Base-by-base conservation (phyloP, 2,113 vertebrate species). In the Clarias macrocephalus region DNA sequence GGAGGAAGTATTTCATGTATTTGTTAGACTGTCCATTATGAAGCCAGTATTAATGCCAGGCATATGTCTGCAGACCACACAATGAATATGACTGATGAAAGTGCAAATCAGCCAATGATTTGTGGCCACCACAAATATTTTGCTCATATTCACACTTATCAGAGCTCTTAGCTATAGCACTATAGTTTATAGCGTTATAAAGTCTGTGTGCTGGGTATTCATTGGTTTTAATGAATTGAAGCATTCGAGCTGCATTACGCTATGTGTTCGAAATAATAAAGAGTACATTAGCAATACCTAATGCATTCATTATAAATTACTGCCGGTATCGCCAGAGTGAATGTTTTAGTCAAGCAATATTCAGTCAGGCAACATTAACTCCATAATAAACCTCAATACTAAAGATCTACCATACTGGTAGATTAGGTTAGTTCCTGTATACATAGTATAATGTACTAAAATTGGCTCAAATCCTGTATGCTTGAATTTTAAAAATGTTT, bases 21-120 rank as follows among this genome's bases (percentile, higher is more conserved):
- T 89, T 85, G 89, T 91, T 92, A 90, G 70, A 66, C 73, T 65
- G 70, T 83, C 88, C 89, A 88, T 91, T 90, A 89, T 87, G 19
- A 68, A 88, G 79, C 75, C 86, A 84, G 85, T 83, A 92, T 91
- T 90, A 92, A 90, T 88, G 89, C 73, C 52, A 52, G 54, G 16
- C 80, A 80, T 57, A 73, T 62, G 75, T 77, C 85, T 87, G 60
- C 84, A 84, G 19, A 68, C 37, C 81, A 57, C 88, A 66, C 48
- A 72, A 75, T 86, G 84, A 72, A 91, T 82, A 86, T 88, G 76
- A 91, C 81, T 82, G 52, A 85, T 86, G 59, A 91, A 88, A 86
- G 88, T 76, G 85, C 72, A 87, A 68, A 88, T 85, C 87, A 90
- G 13, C 15, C 85, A 83, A 91, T 91, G 90, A 87, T 70, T 85